Evolutionary conservation across 2,797 vertebrate genomes (phyloP), one percentile per base, ranked within the genome.

Genomic region (Lithobates sylvaticus): DNA sequence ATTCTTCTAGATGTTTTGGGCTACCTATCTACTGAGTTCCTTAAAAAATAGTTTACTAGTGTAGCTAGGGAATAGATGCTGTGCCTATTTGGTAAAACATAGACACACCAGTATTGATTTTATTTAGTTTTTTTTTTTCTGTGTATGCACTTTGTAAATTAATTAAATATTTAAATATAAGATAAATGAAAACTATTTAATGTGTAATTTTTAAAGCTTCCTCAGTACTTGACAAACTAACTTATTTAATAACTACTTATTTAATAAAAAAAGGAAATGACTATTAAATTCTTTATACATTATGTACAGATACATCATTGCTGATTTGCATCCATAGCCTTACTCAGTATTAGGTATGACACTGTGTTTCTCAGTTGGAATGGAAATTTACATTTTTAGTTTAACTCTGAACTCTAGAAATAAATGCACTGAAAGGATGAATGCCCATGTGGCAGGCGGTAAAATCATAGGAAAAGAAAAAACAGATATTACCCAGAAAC

Each of bases 391-490:
- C 39, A 65, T 73, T 23, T 82, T 73, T 82, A 54, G 10, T 81
- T 81, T 81, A 13, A 73, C 26, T 82, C 34, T 85, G 36, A 79
- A 79, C 54, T 73, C 36, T 65, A 78, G 39, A 85, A 44, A 74
- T 32, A 80, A 54, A 80, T 80, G 71, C 27, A 16, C 29, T 50
- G 58, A 80, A 85, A 80, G 77, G 26, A 79, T 79, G 23, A 85
- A 80, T 85, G 27, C 77, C 77, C 39, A 68, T 79, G 76, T 84
- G 76, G 75, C 81, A 87, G 21, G 70, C 36, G 34, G 50, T 39
- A 32, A 27, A 71, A 73, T 78, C 75, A 64, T 34, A 83, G 34
- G 50, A 67, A 87, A 87, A 87, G 58, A 87, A 87, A 68, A 32
- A 58, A 36, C 75, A 73, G 26, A 68, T 50, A 47, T 72, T 67